phyloP scores from a whole-genome alignment of 2,113 vertebrate genomes.

The Mionectes macconnelli region DNA sequence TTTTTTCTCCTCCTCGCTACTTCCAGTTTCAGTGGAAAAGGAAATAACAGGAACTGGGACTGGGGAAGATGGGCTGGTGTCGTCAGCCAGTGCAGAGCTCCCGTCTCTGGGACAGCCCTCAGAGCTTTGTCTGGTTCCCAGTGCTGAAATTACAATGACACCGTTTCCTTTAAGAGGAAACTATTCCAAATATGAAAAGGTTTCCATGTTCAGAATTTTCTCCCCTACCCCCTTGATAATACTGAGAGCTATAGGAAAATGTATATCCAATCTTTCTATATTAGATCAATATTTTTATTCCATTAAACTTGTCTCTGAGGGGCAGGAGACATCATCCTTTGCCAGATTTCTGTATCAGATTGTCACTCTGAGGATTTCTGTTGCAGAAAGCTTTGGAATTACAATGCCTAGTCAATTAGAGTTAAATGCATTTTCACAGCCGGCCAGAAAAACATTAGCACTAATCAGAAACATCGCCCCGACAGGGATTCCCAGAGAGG shows the following conservation, averaged over 20 bases:
- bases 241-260: constrained; percentile 22
- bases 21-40: not conserved
- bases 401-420: constrained; percentile 68
- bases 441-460: constrained; percentile 68
- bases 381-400: constrained; percentile 66
- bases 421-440: constrained; percentile 73
- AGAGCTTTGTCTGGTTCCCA: constrained; percentile 11
- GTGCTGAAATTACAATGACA: constrained; percentile 25
- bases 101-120: not conserved
- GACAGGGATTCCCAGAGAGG: constrained; percentile 52
- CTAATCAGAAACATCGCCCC: constrained; percentile 66
- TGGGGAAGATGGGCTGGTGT: not conserved
- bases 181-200: constrained; percentile 43
- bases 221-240: constrained; percentile 9
- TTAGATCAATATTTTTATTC: constrained; percentile 70
- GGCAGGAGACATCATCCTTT: constrained; percentile 38
- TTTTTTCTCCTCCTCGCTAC: not conserved
- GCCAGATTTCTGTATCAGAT: constrained; percentile 59
- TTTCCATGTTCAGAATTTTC: constrained; percentile 33
- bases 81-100: not conserved
- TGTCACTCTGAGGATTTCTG: constrained; percentile 61
- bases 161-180: constrained; percentile 46
- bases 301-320: constrained; percentile 51
- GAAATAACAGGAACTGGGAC: not conserved
- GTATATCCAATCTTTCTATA: constrained; percentile 60